Base-by-base conservation (phyloP, 2,888 invertebrate species). In the Xanthia togata region DNA sequence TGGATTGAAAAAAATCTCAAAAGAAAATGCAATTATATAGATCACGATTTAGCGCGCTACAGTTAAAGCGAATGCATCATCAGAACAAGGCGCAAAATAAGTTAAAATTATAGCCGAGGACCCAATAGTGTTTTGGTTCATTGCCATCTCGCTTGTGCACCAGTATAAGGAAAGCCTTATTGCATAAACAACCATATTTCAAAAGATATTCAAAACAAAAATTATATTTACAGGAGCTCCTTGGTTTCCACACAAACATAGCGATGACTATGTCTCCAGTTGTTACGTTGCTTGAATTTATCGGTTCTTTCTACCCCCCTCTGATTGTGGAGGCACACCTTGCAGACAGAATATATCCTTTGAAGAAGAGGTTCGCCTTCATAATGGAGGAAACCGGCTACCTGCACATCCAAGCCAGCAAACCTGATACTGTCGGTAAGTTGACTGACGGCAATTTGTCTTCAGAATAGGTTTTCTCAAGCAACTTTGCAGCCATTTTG, bases 381-480 rank as follows among this genome's bases (percentile, higher is more conserved):
- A 8, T 94, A 1, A 0, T 95, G 0, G 91, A 93, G 35, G 94
- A 94, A 63, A 70, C 81, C 0, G 94, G 94, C 0, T 97, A 91
- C 81, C 87, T 98, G 87, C 98, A 98, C 91, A 88, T 98, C 12
- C 99, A 99, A 92, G 97, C 98, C 0, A 98, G 98, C 0, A 99
- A 98, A 91, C 99, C 99, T 23, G 99, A 99, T 90, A 99, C 99
- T 0, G 69, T 93, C 26, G 93, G 93, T 93, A 84, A 87, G 89
- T 73, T 20, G 2, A 12, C 44, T n/a, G 8, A 12, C 2, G 4
- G n/a, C 4, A 47, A 41, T 20, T 47, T n/a, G 14, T 44, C 44
- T 44, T 44, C 44, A 20, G 47, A 2, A 20, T 20, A 50, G 47
- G 0, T 20, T 4, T 63, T 23, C 1, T 20, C 14, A 14, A 23